Evolutionary conservation across 2,113 vertebrate genomes (phyloP).

Genomic region (Scalopus aquaticus): DNA sequence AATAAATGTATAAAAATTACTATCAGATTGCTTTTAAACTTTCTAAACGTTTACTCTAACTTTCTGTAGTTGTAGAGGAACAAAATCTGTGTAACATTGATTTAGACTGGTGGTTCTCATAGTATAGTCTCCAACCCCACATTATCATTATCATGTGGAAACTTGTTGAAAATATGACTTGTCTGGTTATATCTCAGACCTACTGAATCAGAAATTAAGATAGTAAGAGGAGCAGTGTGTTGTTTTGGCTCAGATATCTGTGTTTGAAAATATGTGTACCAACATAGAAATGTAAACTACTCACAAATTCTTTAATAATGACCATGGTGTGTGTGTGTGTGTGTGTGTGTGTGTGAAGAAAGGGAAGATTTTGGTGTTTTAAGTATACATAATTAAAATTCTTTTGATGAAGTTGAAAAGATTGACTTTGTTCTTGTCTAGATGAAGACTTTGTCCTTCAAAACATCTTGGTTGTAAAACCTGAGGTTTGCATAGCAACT

Average conservation of each 20-base stretch:
- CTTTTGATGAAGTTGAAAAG: background rate
- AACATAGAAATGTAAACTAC: too few relatives aligned
- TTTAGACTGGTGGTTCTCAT: background rate
- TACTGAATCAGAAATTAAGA: conserved; percentile 18
- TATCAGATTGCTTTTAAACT: background rate
- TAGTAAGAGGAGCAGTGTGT: background rate
- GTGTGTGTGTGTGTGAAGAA: conserved; percentile 20
- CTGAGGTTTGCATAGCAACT: background rate
- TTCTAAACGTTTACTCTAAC: background rate
- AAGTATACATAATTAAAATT: conserved; percentile 8
- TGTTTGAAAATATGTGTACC: background rate
- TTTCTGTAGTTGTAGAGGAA: background rate
- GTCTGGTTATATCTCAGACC: background rate
- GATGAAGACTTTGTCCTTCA: background rate
- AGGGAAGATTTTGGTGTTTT: background rate
- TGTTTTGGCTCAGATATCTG: background rate
- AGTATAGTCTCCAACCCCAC: background rate
- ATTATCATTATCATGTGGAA: background rate
- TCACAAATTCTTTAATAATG: too few relatives aligned
- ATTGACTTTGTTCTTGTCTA: background rate
- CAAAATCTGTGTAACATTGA: background rate
- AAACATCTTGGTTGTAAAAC: background rate
- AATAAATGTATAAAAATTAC: background rate
- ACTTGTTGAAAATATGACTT: background rate
- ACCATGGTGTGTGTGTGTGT: too few relatives aligned